A percentile compares a stretch with the other conserved stretches of the same genome.
phyloP scores from a whole-genome alignment of 2,113 vertebrate genomes.

The Plecturocebus donacophilus region DNA sequence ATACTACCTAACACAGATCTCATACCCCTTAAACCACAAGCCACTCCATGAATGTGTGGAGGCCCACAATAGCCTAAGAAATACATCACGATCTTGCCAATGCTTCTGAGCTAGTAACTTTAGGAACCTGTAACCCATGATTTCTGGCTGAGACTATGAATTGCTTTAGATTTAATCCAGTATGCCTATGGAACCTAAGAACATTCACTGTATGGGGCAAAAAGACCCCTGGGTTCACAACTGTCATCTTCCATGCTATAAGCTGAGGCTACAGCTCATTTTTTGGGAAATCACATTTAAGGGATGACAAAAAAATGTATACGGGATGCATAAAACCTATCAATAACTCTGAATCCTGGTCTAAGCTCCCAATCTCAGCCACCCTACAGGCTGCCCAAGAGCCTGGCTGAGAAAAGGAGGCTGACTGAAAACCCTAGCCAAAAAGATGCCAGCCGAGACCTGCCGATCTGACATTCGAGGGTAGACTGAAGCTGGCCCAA shows the following conservation, averaged over 20 bases:
- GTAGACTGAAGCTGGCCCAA: neutral
- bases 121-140: too few species aligned
- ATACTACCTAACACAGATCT: rapidly evolving
- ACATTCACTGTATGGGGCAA: rapidly evolving
- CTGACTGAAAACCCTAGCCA: too few species aligned
- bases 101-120: neutral
- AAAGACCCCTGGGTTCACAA: neutral
- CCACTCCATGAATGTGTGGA: rapidly evolving
- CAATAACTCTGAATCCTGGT: neutral
- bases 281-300: neutral
- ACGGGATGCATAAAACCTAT: rapidly evolving
- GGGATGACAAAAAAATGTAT: neutral
- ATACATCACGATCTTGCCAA: rapidly evolving
- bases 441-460: neutral
- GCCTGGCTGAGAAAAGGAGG: neutral
- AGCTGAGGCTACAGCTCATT: rapidly evolving
- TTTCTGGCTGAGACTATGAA: neutral
- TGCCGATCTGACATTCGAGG: neutral
- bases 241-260: rapidly evolving
- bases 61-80: neutral
- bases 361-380: neutral
- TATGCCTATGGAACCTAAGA: neutral
- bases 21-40: neutral
- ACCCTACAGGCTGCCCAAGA: neutral
- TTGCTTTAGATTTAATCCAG: rapidly evolving